These are phyloP conservation scores for Junonia oenone DNA, from an alignment of 2,888 invertebrate genomes.

Conservation along the genomic window DNA sequence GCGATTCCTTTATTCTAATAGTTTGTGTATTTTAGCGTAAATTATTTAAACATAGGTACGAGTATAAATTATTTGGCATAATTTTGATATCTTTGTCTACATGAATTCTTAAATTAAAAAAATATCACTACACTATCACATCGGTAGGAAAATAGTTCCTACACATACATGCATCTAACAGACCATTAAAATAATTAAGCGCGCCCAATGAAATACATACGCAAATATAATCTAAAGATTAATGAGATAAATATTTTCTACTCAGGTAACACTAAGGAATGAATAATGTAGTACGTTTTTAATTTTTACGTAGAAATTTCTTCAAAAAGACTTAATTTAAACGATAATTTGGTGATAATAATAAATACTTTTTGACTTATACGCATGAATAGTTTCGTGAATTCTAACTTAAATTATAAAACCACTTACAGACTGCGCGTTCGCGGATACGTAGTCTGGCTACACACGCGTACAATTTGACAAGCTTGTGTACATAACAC, in stretches of 20 bases:
- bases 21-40: not conserved
- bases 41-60: conserved; percentile 3
- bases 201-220: conserved; percentile 1
- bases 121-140: conserved; percentile 52
- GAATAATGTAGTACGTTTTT: not conserved
- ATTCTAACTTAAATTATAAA: too few species aligned
- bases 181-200: conserved; percentile 26
- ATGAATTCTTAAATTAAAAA: conserved; percentile 19
- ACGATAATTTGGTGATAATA: not conserved
- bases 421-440: too few species aligned
- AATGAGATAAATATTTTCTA: not conserved
- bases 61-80: conserved; percentile 14
- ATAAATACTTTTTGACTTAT: not conserved
- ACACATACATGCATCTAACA: conserved; percentile 1
- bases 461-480: too few species aligned
- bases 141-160: conserved; percentile 28
- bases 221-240: not conserved
- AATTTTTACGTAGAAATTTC: not conserved
- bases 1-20: not conserved
- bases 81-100: conserved; percentile 11
- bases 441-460: too few species aligned
- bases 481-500: too few species aligned
- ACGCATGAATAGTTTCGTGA: not conserved
- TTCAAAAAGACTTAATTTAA: not conserved
- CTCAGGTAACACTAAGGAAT: not conserved